Base-by-base conservation (phyloP, 2,888 invertebrate species). In the Drosophila monieri region DNA sequence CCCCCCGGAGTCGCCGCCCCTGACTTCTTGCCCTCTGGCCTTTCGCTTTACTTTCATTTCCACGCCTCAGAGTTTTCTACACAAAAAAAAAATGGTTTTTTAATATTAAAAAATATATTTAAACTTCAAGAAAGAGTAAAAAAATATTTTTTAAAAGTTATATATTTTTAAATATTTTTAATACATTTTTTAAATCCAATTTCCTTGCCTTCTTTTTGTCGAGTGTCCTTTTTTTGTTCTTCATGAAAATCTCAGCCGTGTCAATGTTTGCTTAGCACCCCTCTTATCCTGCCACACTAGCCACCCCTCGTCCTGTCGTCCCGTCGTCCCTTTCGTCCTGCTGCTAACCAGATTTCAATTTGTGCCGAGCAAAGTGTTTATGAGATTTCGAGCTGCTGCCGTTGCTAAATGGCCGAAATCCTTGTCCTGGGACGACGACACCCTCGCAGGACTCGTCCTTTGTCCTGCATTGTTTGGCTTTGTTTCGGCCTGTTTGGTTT, bases 311-410 rank as follows among this genome's bases (percentile, higher is more conserved):
- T 46, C 21, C 21, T 27, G 49, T 23, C 4, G 35, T 35, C 14
- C n/a, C 44, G 49, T 23, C 4, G 35, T 35, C 14, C 14, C 44
- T 37, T 15, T 27, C 23, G 23, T 9, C 25, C 25, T 41, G 27
- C 12, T 84, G 68, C 76, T 80, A 87, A 87, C 85, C 87, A 80
- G 86, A 89, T 90, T 89, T 90, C 88, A 89, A 89, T 90, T 90
- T 89, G 89, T 89, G 80, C 78, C 49, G 41, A 61, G 76, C 78
- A 89, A 88, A 89, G 89, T 89, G 88, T 90, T 90, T 88, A 90
- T 88, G 81, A 86, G 80, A 81, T 86, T 89, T 78, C 44, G 66
- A 55, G 58, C 64, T 56, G 67, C 47, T 49, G 66, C 55, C 48
- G 60, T 49, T 60, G 58, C 69, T 79, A 77, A 78, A 73, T 78